Evolutionary conservation across 2,888 invertebrate species (phyloP), one percentile per base, ranked within the genome.

Genomic region (Zeuzera pyrina): DNA sequence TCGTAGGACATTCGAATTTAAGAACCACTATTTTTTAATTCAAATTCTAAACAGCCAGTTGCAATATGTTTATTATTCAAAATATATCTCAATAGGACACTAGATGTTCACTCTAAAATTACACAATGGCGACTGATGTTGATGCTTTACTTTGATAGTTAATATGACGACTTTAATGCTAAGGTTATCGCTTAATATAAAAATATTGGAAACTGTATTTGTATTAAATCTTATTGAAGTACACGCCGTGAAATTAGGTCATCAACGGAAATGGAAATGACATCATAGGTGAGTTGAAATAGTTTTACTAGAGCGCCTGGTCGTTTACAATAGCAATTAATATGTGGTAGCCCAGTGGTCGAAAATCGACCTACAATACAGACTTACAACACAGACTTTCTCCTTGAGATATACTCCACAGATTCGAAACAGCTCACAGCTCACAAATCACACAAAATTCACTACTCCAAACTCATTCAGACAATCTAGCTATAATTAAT

Each of bases 1-100:
- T 73, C 69, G 36, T 56, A 57, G 31, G 59, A 46, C 74, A 74
- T 74, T 59, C 35, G 47, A 48, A 36, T 21, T 27, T 34, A 38
- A 34, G 30, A 24, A 23, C 22, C n/a, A n/a, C n/a, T 12, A 22
- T 27, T 35, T 36, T 25, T 28, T 14, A 13, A 10, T 25, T 31
- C 26, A 25, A n/a, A 30, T 19, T 12, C 2, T 26, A 12, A 12
- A 19, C 11, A 14, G 21, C 23, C 15, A n/a, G 21, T 16, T 28
- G n/a, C 25, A 23, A 4, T 15, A 6, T 16, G 5, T 10, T 14
- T 27, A 12, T 25, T 25, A 3, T 25, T 25, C 25, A 7, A 7
- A 19, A 7, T 19, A 25, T 25, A 12, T 25, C 6, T 4, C 12
- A 26, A 13, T 33, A 26, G 15, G 24, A 32, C 37, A n/a, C n/a